Conservation (phyloP, 1,140 invertebrate genomes). For the Drosophila pseudoobscura region DNA sequence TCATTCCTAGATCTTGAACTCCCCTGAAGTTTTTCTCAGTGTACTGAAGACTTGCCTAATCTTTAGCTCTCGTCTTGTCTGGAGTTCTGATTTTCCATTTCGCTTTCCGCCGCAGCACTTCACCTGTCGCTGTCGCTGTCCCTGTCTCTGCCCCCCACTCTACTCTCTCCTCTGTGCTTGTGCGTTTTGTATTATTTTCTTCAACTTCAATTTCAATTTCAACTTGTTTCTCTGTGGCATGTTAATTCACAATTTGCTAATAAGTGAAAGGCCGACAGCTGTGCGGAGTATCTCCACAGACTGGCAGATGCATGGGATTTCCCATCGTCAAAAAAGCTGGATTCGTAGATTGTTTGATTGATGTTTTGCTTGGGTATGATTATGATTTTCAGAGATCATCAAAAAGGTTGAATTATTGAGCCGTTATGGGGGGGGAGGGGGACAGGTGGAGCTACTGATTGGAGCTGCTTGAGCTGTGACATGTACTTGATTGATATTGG, state of each 20-base stretch:
- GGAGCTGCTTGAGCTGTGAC: not conserved
- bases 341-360: slow-evolving; percentile 42
- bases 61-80: slow-evolving; percentile 12
- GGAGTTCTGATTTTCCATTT: slow-evolving; percentile 38
- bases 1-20: not conserved
- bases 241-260: slow-evolving; percentile 76
- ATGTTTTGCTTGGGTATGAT: slow-evolving; percentile 36
- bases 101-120: slow-evolving; percentile 19
- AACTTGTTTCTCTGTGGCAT: slow-evolving; percentile 49
- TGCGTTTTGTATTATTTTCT: slow-evolving; percentile 26
- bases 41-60: slow-evolving; percentile 8
- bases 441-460: slow-evolving; percentile 7
- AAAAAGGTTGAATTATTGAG: slow-evolving; percentile 22
- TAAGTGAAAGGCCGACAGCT: slow-evolving; percentile 66
- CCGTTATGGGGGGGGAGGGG: not conserved
- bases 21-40: not conserved
- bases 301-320: slow-evolving; percentile 15
- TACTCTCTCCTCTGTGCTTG: not conserved
- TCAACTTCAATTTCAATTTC: slow-evolving; percentile 44
- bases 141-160: too few species aligned
- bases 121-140: too few species aligned
- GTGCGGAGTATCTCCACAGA: slow-evolving; percentile 12
- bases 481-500: too few species aligned
- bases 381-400: slow-evolving; percentile 23
- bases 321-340: slow-evolving; percentile 28